A percentile compares a stretch with the other conserved stretches of the same genome.
Conservation (phyloP, 1,140 invertebrate genomes). For the Drosophila bifasciata region DNA sequence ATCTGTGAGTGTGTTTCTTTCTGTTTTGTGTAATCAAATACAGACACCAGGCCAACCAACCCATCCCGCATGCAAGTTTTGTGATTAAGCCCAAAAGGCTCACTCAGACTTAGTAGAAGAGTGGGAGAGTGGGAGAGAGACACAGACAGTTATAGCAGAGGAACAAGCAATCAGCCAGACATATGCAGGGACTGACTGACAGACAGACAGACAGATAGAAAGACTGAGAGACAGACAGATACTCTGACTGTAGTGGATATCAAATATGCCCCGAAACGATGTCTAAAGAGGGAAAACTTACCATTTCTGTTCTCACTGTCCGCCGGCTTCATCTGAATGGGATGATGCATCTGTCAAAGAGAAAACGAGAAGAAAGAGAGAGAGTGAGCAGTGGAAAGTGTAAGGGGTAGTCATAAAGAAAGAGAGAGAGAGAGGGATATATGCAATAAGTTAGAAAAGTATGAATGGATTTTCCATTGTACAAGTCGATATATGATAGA, state of each 20-base stretch:
- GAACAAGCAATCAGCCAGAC: conserved; percentile 56
- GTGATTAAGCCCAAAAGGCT: conserved; percentile 73
- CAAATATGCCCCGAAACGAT: conserved; percentile 41
- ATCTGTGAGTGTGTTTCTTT: conserved; percentile 22
- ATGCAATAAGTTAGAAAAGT: not conserved
- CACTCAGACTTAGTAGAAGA: conserved; percentile 1
- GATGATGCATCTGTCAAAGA: conserved; percentile 98
- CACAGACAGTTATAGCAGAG: conserved; percentile 17
- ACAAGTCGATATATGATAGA: too few relatives aligned
- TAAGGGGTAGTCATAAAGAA: conserved; percentile 19
- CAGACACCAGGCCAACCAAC: conserved; percentile 29
- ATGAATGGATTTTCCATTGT: too few relatives aligned
- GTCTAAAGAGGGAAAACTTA: conserved; percentile 86
- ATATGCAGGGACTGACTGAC: conserved; percentile 1
- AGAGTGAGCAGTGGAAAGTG: conserved; percentile 1
- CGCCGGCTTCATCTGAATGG: conserved; percentile 99
- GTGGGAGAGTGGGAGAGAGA: too few relatives aligned
- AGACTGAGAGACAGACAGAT: not conserved
- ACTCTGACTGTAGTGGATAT: conserved; percentile 5
- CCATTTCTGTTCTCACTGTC: conserved; percentile 99
- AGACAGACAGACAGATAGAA: conserved; percentile 14
- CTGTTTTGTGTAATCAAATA: conserved; percentile 63
- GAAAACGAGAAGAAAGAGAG: conserved; percentile 18
- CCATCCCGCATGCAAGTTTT: conserved; percentile 49
- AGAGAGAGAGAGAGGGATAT: not conserved